These are phyloP conservation scores for Hippotragus niger DNA, from an alignment of 2,113 vertebrate genomes.

Conservation along the genomic window DNA sequence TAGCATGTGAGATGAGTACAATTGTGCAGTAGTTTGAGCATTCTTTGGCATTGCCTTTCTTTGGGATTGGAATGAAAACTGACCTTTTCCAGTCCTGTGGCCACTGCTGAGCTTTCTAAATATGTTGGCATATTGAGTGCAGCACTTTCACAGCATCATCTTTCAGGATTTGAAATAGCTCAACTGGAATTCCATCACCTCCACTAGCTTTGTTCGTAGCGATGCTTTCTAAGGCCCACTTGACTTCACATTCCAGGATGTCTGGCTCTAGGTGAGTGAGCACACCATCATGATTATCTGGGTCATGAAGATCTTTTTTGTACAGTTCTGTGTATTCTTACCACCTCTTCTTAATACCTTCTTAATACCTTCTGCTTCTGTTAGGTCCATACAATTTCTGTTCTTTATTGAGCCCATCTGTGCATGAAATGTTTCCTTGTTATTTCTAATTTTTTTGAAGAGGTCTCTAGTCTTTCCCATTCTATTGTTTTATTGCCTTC, in stretches of 20 bases:
- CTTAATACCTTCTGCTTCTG: not conserved
- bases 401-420: not conserved
- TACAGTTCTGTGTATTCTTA: not conserved
- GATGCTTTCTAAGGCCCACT: not conserved
- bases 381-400: not conserved
- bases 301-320: not conserved
- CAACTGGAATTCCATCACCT: not conserved
- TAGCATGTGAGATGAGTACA: not conserved
- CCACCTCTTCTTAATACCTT: not conserved
- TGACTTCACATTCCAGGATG: not conserved
- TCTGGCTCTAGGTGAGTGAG: not conserved
- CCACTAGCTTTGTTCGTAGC: not conserved
- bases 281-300: not conserved
- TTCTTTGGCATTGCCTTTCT: not conserved
- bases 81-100: not conserved
- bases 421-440: not conserved
- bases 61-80: not conserved
- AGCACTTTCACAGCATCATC: not conserved
- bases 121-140: not conserved
- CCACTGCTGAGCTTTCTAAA: not conserved
- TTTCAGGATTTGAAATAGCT: not conserved
- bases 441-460: not conserved
- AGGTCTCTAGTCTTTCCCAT: not conserved
- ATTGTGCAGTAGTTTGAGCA: not conserved
- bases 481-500: not conserved